Base-by-base conservation (phyloP, 2,797 vertebrate species). In the Microctenopoma steveboyesi region DNA sequence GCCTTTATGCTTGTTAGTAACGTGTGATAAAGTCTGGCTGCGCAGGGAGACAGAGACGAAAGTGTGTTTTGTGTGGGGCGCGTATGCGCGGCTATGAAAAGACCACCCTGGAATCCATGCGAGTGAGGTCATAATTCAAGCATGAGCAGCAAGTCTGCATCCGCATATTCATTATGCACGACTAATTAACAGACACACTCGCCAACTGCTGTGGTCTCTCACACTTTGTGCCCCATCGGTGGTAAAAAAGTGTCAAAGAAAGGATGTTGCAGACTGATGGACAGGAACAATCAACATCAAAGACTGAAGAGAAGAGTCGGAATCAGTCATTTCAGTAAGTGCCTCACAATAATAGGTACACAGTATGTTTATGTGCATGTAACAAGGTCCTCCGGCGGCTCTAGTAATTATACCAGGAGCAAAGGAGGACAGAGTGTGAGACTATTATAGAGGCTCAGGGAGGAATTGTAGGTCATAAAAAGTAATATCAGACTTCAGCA, bases 71-170 rank as follows among this genome's bases (percentile, higher is more conserved):
- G 2, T 62, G 52, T 58, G 52, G 43, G 40, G 40, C 42, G 63
- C 68, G 50, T 68, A 56, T 27, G 67, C 75, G 66, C 72, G 73
- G 59, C 70, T 59, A 55, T 74, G 87, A 84, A 81, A 81, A 80
- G 88, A 86, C 91, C 88, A 91, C 90, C 88, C 87, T 87, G 82
- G 66, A 87, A 84, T 88, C 79, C 75, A 72, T 28, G 61, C 39
- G 47, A 70, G 71, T 91, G 88, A 91, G 81, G 85, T 91, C 88
- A 91, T 86, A 80, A 79, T 74, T 83, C 78, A 81, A 74, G 61
- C 45, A 79, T 69, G 61, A 66, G 54, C 53, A 62, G 55, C 64
- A 70, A 59, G 49, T 48, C 76, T 47, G 50, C 67, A 80, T 71
- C 64, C 22, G 8, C 50, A 69, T 54, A 78, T 61, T 78, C 58